A percentile compares a stretch with the other conserved stretches of the same genome.
These are phyloP conservation scores for Stictocephala bisonia DNA, from an alignment of 2,888 invertebrate genomes.

Conservation along the genomic window DNA sequence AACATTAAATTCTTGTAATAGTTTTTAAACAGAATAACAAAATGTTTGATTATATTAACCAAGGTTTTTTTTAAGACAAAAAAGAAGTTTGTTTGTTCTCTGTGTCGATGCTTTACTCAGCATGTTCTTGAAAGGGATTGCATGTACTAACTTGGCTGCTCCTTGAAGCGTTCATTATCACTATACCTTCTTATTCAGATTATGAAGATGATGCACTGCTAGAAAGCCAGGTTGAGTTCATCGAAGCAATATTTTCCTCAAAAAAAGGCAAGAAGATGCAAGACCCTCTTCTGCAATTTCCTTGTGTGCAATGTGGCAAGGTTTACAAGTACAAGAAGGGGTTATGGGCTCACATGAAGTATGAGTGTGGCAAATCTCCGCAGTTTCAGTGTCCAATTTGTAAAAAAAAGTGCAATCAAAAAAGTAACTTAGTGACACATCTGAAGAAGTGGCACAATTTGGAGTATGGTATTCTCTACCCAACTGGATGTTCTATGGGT, in stretches of 20 bases:
- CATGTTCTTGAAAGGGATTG: too few species aligned
- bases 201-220: constrained; percentile 11
- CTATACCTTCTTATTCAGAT: background rate
- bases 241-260: constrained; percentile 5
- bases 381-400: constrained; percentile 62
- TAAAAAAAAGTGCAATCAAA: constrained; percentile 25
- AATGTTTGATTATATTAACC: too few species aligned
- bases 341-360: constrained; percentile 55
- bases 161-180: too few species aligned
- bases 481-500: constrained; percentile 21
- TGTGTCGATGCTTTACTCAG: too few species aligned
- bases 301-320: constrained; percentile 60
- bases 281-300: constrained; percentile 17
- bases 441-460: constrained; percentile 36
- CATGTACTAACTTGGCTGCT: too few species aligned
- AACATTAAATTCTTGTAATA: too few species aligned
- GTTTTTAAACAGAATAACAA: too few species aligned
- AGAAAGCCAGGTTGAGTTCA: constrained; percentile 27
- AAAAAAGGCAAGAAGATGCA: too few species aligned
- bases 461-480: constrained; percentile 30
- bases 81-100: too few species aligned
- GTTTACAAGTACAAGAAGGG: constrained; percentile 55
- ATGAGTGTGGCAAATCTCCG: constrained; percentile 63
- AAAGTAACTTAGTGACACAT: constrained; percentile 42
- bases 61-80: too few species aligned